Evolutionary conservation across 2,797 vertebrate species (phyloP).

Genomic region (Scolopax bukidnonensis): DNA sequence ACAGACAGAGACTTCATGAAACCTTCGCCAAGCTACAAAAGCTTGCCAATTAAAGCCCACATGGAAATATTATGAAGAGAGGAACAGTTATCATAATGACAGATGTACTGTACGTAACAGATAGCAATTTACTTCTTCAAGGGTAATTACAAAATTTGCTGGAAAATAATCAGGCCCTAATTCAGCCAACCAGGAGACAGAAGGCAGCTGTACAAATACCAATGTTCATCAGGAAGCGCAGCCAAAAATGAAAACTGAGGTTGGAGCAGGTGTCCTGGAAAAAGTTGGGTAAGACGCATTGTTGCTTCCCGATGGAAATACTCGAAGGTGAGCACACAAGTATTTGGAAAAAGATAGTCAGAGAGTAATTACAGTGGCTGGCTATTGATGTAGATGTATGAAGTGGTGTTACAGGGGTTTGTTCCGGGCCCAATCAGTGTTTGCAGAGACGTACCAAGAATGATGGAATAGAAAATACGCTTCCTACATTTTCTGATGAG

Average conservation of each 20-base stretch:
- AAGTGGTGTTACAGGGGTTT: background rate
- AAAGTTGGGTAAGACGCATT: background rate
- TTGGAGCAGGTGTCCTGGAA: background rate
- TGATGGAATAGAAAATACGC: background rate
- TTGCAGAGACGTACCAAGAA: background rate
- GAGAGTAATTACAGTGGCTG: background rate
- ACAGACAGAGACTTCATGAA: conserved; percentile 24
- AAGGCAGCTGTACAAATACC: conserved; percentile 66
- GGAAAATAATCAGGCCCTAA: conserved; percentile 70
- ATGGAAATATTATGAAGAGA: conserved; percentile 59
- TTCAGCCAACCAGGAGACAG: conserved; percentile 30
- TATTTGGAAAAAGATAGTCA: background rate
- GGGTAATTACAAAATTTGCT: conserved; percentile 75
- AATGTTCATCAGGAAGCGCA: background rate
- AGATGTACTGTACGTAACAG: conserved; percentile 68
- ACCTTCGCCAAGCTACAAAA: background rate
- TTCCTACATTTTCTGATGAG: background rate
- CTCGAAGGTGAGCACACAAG: background rate
- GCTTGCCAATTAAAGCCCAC: conserved; percentile 63
- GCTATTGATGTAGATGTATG: background rate
- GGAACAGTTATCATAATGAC: conserved; percentile 68
- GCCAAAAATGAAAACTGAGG: background rate
- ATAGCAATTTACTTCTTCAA: conserved; percentile 70
- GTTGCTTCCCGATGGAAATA: background rate
- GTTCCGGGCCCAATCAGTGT: background rate